Percentiles rank a stretch among this genome's conserved stretches.
Conservation (phyloP, 1,140 invertebrate species). For the Pseudomyrmex dendroicus region DNA sequence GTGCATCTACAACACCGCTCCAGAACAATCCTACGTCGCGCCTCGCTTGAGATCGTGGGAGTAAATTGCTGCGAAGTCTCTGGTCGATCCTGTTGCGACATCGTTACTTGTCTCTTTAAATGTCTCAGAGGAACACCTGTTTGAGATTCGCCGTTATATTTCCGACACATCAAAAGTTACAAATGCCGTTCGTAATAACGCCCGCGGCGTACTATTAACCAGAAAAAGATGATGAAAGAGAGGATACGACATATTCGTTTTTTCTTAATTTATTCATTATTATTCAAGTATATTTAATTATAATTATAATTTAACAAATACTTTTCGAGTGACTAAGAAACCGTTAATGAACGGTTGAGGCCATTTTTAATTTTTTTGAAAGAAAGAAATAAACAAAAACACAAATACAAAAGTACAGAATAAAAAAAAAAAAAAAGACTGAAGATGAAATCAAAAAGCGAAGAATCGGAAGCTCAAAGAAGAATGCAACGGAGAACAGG, state of each 20-base stretch:
- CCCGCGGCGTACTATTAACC: neutral
- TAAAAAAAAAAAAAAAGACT: neutral
- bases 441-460: neutral
- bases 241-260: neutral
- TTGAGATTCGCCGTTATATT: conserved; percentile 20
- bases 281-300: no score
- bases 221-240: neutral
- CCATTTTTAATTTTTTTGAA: no score
- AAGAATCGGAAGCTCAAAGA: neutral
- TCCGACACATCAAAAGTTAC: conserved; percentile 7
- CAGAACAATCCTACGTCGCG: conserved; percentile 35
- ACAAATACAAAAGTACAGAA: neutral
- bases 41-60: conserved; percentile 28
- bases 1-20: conserved; percentile 37
- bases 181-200: conserved; percentile 7
- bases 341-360: no score
- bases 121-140: conserved; percentile 22
- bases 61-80: conserved; percentile 39
- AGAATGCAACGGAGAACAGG: neutral
- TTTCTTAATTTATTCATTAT: no score
- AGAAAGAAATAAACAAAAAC: neutral
- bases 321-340: no score
- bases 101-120: conserved; percentile 39
- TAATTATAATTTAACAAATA: no score
- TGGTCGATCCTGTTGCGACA: conserved; percentile 25